Evolutionary conservation across 2,797 vertebrate genomes (phyloP), one percentile per base, ranked within the genome.

Genomic region (Catostomus latipinnis): DNA sequence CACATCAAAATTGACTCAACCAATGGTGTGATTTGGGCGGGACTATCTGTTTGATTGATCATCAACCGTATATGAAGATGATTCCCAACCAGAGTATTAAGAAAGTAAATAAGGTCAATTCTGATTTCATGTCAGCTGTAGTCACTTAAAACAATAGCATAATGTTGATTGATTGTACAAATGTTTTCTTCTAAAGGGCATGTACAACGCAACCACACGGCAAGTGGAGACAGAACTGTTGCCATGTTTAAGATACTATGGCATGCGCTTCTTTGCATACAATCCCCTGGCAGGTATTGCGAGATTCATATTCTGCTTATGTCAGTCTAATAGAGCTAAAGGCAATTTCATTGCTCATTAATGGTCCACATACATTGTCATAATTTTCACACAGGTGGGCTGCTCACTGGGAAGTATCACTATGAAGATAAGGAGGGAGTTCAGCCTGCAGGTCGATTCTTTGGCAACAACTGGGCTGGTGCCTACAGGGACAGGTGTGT

Each of bases 151-250:
- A n/a, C n/a, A 22, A 10, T 10, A 22, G 57, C 61, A 34, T 8
- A 63, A 56, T 13, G 10, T 70, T 53, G 10, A 52, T 4, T 14
- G 10, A 6, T 46, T 16, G 1, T 48, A 34, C 34, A 34, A 34
- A 13, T 68, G 3, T 46, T 56, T 13, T 54, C 22, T n/a, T 45
- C 11, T 53, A 11, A 91, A 99, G 98, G 98, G 97, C 2, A 98
- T 99, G 97, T 99, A 99, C 92, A 99, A 99, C 0, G 96, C 96
- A 0, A 97, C 93, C 13, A 98, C 97, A 0, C 92, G 96, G 52
- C 96, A 96, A 86, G 96, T 99, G 80, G 98, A 99, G 87, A 86
- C 88, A 0, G 97, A 99, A 85, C 90, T 99, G 75, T 84, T 99
- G 48, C 96, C 96, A 0, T 99, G 98, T 88, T 92, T 99, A 70